A percentile compares a stretch with the other conserved stretches of the same genome.
Conservation (phyloP, 2,113 vertebrate genomes). For the Tragelaphus buxtoni region DNA sequence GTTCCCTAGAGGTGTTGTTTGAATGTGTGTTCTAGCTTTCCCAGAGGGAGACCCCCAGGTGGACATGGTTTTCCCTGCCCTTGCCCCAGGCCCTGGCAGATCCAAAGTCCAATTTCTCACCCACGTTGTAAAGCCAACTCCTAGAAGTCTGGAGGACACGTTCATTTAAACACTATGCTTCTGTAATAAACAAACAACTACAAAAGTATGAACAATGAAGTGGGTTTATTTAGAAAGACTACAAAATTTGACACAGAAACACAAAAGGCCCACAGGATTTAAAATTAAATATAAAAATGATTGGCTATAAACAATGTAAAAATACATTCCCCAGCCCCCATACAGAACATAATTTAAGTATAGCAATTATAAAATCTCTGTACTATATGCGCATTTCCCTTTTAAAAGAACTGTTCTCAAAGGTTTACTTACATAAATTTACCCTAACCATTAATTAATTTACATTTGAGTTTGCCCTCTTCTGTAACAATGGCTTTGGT, state of each 20-base stretch:
- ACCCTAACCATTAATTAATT: not conserved
- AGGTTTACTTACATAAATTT: not conserved
- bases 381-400: not conserved
- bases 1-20: not conserved
- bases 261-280: conserved; percentile 59
- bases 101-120: not conserved
- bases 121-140: not conserved
- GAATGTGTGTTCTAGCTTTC: not conserved
- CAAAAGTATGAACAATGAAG: not conserved
- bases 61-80: not conserved
- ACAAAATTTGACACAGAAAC: conserved; percentile 67
- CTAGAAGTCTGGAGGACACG: not conserved
- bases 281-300: conserved; percentile 64
- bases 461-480: not conserved
- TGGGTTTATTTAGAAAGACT: conserved; percentile 78
- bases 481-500: not conserved
- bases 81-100: not conserved
- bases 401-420: conserved; percentile 59
- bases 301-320: conserved; percentile 57
- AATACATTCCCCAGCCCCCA: conserved; percentile 41
- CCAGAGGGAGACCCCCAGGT: not conserved
- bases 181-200: not conserved
- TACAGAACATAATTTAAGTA: conserved; percentile 45
- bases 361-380: conserved; percentile 25
- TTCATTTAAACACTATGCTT: not conserved